Evolutionary conservation across 1,140 invertebrate species (phyloP).

Genomic region (Bombus balteatus): DNA sequence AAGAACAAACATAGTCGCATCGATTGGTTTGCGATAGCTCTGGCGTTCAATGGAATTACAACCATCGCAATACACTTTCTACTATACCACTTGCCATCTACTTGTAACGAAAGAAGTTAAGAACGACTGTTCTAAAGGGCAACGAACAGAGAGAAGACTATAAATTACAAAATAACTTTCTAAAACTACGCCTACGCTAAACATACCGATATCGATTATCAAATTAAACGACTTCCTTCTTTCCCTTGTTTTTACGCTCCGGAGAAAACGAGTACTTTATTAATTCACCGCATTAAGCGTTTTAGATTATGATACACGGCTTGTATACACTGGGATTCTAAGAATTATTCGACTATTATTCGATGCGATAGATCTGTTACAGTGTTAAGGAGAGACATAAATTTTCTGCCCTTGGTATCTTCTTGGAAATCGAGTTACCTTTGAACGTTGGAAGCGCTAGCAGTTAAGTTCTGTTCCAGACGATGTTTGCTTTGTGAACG

Average conservation of each 20-base stretch:
- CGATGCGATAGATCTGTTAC: background rate
- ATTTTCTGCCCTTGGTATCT: background rate
- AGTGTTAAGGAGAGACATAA: background rate
- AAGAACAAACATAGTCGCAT: too few species aligned
- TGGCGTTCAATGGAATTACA: too few species aligned
- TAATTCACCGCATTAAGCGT: background rate
- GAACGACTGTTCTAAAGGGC: background rate
- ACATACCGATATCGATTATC: background rate
- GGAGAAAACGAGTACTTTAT: background rate
- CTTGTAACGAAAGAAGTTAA: background rate
- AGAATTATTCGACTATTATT: background rate
- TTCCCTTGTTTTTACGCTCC: background rate
- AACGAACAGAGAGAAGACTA: background rate
- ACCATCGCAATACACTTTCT: background rate
- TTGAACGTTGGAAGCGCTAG: background rate
- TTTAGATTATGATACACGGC: background rate
- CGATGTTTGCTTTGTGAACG: background rate
- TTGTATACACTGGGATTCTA: background rate
- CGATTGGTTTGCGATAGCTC: too few species aligned
- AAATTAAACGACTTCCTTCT: background rate
- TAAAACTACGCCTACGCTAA: constrained; percentile 13
- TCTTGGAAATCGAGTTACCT: background rate
- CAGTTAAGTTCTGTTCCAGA: background rate
- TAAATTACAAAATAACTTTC: constrained; percentile 9
- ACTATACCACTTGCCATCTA: background rate